Percentiles rank a stretch among this genome's conserved stretches.
Conservation (phyloP, 2,888 invertebrate genomes). For the Harpagoxenus sublaevis region DNA sequence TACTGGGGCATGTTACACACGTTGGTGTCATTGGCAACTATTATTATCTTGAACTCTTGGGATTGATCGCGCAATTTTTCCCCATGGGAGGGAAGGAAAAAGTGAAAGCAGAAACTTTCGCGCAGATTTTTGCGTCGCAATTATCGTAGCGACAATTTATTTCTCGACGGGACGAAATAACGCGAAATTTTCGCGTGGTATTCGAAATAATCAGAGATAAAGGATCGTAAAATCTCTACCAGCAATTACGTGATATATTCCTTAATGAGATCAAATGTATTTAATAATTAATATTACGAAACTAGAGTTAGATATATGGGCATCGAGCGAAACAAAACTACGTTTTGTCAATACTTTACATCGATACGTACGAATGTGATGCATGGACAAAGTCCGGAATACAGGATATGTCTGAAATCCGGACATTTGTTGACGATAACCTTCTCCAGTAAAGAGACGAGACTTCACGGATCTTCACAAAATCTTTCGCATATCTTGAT, state of each 20-base stretch:
- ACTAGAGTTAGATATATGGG: neutral
- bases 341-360: neutral
- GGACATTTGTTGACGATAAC: neutral
- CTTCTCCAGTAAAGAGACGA: neutral
- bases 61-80: neutral
- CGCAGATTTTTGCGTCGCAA: neutral
- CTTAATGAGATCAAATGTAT: neutral
- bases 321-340: neutral
- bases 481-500: neutral
- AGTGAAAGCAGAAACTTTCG: slow-evolving; percentile 23
- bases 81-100: neutral
- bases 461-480: neutral
- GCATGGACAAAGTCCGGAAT: neutral
- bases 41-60: slow-evolving; percentile 30
- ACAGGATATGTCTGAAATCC: neutral
- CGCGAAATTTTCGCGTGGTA: neutral
- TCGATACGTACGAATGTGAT: slow-evolving; percentile 2
- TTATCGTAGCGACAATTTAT: neutral
- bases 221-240: neutral
- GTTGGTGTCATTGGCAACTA: slow-evolving; percentile 49
- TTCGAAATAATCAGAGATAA: neutral
- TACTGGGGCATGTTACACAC: slow-evolving; percentile 8
- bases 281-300: neutral
- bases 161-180: no score
- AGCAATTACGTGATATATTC: neutral